Evolutionary conservation across 2,797 vertebrate species (phyloP).

Genomic region (Ataeniobius toweri): DNA sequence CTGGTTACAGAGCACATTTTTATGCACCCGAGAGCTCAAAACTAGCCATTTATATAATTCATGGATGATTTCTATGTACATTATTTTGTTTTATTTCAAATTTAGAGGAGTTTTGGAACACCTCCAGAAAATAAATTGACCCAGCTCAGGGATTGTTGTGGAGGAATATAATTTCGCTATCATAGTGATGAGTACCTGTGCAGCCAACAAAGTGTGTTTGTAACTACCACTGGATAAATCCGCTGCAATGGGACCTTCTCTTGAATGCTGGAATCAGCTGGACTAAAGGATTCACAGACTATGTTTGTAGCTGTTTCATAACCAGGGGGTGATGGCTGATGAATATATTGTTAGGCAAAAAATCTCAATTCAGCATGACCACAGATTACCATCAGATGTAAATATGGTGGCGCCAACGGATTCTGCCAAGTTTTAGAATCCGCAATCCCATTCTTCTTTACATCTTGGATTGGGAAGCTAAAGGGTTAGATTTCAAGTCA

Average conservation of each 20-base stretch:
- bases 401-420: too few species aligned
- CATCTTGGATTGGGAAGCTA: too few species aligned
- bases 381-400: neutral
- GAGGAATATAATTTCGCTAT: neutral
- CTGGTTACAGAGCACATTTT: too few species aligned
- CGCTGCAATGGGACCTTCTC: neutral
- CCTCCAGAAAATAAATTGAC: neutral
- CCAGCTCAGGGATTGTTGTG: neutral
- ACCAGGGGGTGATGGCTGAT: neutral
- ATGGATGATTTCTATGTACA: neutral
- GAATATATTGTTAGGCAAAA: neutral
- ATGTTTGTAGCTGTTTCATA: neutral
- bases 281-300: neutral
- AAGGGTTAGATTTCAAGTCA: too few species aligned
- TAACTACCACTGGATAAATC: neutral
- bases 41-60: too few species aligned
- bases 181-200: neutral
- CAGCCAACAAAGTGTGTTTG: neutral
- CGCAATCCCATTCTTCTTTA: too few species aligned
- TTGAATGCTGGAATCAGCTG: neutral
- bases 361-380: neutral
- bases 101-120: neutral
- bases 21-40: too few species aligned
- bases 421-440: too few species aligned
- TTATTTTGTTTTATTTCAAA: neutral